phyloP scores from a whole-genome alignment of 2,797 vertebrate genomes.

The Muscicapa striata region DNA sequence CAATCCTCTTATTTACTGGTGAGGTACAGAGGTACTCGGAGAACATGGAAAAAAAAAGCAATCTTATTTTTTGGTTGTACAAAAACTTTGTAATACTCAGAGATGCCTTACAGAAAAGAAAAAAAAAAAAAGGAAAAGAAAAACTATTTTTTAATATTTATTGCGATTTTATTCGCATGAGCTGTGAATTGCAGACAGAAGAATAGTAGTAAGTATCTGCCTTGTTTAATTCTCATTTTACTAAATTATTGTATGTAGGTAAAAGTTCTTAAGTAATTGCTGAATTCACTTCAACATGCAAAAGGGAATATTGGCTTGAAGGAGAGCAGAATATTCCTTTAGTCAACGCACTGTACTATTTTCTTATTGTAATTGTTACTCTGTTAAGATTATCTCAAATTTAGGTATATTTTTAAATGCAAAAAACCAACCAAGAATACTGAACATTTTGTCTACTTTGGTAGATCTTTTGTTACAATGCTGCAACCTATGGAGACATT shows the following conservation, averaged over 20 bases:
- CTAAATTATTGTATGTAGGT: slow-evolving; percentile 72
- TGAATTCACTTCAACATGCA: slow-evolving; percentile 81
- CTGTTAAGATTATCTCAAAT: slow-evolving; percentile 76
- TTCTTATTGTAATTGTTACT: slow-evolving; percentile 77
- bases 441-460: slow-evolving; percentile 73
- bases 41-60: slow-evolving; percentile 40
- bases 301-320: slow-evolving; percentile 73
- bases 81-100: slow-evolving; percentile 74
- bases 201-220: slow-evolving; percentile 61
- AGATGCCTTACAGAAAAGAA: slow-evolving; percentile 76
- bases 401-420: slow-evolving; percentile 80
- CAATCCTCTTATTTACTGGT: slow-evolving; percentile 27
- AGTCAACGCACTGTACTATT: slow-evolving; percentile 85
- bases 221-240: slow-evolving; percentile 68
- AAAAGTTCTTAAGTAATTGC: slow-evolving; percentile 67
- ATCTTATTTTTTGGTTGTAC: slow-evolving; percentile 72
- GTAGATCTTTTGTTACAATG: slow-evolving; percentile 77
- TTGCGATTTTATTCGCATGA: slow-evolving; percentile 71
- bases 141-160: slow-evolving; percentile 75
- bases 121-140: slow-evolving; percentile 34
- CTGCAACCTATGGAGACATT: slow-evolving; percentile 80
- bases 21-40: slow-evolving; percentile 60
- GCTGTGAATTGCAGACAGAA: slow-evolving; percentile 73
- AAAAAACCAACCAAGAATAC: slow-evolving; percentile 59
- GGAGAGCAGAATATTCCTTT: slow-evolving; percentile 73